These are phyloP conservation scores for Candoia aspera DNA, from an alignment of 2,113 vertebrate genomes.

Conservation along the genomic window DNA sequence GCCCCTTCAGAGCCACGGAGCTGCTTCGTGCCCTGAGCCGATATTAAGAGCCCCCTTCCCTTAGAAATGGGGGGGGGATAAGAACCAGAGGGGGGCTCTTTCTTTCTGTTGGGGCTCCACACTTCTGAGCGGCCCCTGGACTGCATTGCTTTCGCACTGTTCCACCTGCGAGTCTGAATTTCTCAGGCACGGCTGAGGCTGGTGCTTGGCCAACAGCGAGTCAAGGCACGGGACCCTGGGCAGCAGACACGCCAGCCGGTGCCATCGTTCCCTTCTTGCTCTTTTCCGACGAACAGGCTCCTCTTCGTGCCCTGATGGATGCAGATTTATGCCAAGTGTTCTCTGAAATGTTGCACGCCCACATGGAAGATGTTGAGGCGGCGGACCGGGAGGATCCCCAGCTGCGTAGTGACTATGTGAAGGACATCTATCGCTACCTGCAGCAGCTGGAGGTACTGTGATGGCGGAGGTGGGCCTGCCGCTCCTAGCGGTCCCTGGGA, in stretches of 20 bases:
- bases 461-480: slow-evolving; percentile 77
- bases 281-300: slow-evolving; percentile 43
- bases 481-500: too few species aligned
- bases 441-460: slow-evolving; percentile 73
- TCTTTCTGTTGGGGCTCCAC: too few species aligned
- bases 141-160: too few species aligned
- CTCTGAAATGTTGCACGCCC: slow-evolving; percentile 77
- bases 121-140: too few species aligned
- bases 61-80: neutral
- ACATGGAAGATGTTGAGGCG: slow-evolving; percentile 85
- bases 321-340: slow-evolving; percentile 89
- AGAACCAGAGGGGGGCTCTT: neutral
- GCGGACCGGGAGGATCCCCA: slow-evolving; percentile 84
- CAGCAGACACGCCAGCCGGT: neutral
- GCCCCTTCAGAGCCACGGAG: neutral
- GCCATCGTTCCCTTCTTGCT: neutral
- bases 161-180: too few species aligned
- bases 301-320: slow-evolving; percentile 70
- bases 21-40: too few species aligned
- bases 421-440: slow-evolving; percentile 83
- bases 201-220: too few species aligned
- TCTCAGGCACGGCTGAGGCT: too few species aligned
- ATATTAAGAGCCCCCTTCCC: too few species aligned
- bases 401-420: slow-evolving; percentile 89
- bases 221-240: neutral